Percentiles rank a stretch among this genome's conserved stretches.
These are phyloP conservation scores for Marasmarcha lunaedactyla DNA, from an alignment of 2,888 invertebrate species.

Conservation along the genomic window DNA sequence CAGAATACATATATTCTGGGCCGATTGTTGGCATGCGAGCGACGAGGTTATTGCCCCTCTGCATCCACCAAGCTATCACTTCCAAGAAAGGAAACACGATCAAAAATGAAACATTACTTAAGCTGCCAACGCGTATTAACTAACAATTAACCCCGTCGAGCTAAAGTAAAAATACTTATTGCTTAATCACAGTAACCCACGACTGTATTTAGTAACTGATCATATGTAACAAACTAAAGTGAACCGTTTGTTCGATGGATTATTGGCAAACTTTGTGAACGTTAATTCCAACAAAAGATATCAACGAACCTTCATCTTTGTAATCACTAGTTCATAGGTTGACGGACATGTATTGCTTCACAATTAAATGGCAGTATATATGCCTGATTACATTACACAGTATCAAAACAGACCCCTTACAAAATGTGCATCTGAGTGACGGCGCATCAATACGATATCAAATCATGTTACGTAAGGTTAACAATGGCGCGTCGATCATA, in stretches of 20 bases:
- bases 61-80: conserved; percentile 26
- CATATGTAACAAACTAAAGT: too few species aligned
- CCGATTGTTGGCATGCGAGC: conserved; percentile 31
- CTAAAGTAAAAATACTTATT: too few species aligned
- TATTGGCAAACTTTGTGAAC: not conserved
- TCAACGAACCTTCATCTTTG: conserved; percentile 19
- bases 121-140: not conserved
- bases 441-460: conserved; percentile 29
- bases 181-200: too few species aligned
- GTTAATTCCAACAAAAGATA: not conserved
- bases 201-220: too few species aligned
- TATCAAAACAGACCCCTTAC: conserved; percentile 52
- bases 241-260: not conserved
- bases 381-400: conserved; percentile 51
- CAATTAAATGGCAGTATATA: conserved; percentile 66
- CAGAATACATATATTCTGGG: conserved; percentile 54
- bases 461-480: conserved; percentile 53
- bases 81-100: conserved; percentile 25
- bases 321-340: conserved; percentile 42
- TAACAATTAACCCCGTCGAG: not conserved
- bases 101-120: conserved; percentile 25
- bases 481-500: conserved; percentile 61
- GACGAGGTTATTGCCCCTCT: conserved; percentile 40
- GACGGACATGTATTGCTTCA: conserved; percentile 50
- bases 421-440: conserved; percentile 53